phyloP scores from a whole-genome alignment of 2,888 invertebrate species.

The Rhaphigaster nebulosa region DNA sequence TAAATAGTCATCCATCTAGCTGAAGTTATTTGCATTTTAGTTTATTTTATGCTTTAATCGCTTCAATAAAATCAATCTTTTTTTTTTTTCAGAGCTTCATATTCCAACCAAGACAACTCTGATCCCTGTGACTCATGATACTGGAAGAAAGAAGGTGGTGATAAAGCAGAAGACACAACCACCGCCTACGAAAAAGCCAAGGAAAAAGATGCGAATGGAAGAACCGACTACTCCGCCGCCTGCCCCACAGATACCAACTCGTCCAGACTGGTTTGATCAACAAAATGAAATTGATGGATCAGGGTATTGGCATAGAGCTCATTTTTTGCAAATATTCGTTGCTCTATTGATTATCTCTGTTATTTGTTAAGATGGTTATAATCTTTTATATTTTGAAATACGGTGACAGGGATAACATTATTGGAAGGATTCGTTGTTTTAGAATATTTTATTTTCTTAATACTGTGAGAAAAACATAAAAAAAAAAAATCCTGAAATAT shows the following conservation, averaged over 20 bases:
- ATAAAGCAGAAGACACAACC: constrained; percentile 51
- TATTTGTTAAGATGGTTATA: constrained; percentile 23
- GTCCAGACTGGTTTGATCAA: constrained; percentile 36
- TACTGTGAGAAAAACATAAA: not conserved
- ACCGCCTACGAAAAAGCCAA: constrained; percentile 55
- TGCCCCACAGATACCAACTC: not conserved
- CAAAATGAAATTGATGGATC: constrained; percentile 38
- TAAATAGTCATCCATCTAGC: not conserved
- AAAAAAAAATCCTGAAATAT: not conserved
- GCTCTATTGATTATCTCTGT: constrained; percentile 25
- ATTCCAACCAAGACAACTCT: constrained; percentile 65
- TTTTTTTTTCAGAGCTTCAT: constrained; percentile 63
- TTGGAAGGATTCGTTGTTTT: constrained; percentile 39
- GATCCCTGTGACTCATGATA: constrained; percentile 62
- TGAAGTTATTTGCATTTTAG: not conserved
- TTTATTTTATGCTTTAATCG: not conserved
- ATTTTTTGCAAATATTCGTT: constrained; percentile 33
- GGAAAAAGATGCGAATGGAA: constrained; percentile 25
- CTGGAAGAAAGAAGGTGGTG: constrained; percentile 57
- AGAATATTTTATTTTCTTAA: constrained; percentile 44
- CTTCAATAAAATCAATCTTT: not conserved
- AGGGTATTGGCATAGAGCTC: constrained; percentile 26
- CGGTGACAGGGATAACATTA: constrained; percentile 42
- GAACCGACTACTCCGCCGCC: constrained; percentile 25
- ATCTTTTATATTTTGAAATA: constrained; percentile 21